Conservation (phyloP, 2,113 vertebrate genomes). For the Mungos mungo region DNA sequence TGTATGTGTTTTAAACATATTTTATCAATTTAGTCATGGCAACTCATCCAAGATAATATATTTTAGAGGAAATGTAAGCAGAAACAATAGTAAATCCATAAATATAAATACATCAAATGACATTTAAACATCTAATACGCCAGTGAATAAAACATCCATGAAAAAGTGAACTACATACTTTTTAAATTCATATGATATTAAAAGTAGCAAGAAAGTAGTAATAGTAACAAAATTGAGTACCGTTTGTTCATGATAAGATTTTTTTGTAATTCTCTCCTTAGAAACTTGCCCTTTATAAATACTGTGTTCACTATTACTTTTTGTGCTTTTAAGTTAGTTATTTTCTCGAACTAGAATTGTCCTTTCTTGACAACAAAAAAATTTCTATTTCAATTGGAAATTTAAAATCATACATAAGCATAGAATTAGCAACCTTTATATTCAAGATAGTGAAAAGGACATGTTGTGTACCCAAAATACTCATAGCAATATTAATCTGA, state of each 20-base stretch:
- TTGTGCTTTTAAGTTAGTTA: neutral
- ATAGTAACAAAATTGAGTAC: neutral
- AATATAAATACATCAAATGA: neutral
- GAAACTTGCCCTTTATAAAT: neutral
- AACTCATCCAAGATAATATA: neutral
- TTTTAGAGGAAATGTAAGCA: neutral
- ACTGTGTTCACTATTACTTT: neutral
- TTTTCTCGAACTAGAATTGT: neutral
- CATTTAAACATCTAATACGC: neutral
- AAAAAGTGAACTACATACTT: neutral
- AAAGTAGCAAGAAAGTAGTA: neutral
- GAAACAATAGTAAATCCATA: neutral
- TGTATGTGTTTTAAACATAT: neutral
- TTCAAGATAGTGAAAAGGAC: neutral
- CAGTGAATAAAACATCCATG: neutral
- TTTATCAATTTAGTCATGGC: neutral
- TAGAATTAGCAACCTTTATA: neutral
- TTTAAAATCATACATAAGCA: neutral
- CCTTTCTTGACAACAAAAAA: neutral
- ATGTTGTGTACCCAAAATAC: neutral
- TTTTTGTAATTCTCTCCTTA: neutral
- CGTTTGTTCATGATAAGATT: neutral
- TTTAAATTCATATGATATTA: neutral
- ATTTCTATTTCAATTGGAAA: neutral
- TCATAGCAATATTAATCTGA: neutral